Conservation (phyloP, 1,140 invertebrate species). For the Diploscapter pachys region DNA sequence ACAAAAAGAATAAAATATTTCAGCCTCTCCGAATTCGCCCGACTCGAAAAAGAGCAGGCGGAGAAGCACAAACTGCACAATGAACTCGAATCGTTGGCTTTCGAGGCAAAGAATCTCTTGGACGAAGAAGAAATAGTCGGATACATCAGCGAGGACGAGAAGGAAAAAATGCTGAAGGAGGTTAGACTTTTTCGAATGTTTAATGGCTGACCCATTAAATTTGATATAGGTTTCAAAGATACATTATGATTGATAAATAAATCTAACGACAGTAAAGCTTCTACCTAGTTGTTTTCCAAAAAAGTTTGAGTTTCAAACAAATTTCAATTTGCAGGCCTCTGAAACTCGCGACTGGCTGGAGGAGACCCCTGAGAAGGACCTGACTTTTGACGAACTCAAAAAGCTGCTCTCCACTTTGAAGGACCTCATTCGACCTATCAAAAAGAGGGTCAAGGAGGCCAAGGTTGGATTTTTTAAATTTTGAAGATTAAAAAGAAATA, state of each 20-base stretch:
- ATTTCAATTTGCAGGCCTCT: too few relatives aligned
- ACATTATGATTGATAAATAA: slow-evolving; percentile 24
- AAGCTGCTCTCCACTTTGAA: slow-evolving; percentile 37
- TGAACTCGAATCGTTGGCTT: slow-evolving; percentile 82
- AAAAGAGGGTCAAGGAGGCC: slow-evolving; percentile 41
- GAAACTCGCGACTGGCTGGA: slow-evolving; percentile 56
- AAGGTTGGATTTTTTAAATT: slow-evolving; percentile 32
- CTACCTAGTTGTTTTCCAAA: too few relatives aligned
- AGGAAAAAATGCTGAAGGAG: slow-evolving; percentile 69
- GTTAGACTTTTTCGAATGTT: slow-evolving; percentile 25
- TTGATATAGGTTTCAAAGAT: too few relatives aligned
- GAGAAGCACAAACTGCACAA: slow-evolving; percentile 68
- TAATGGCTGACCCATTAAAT: too few relatives aligned
- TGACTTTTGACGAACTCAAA: slow-evolving; percentile 41
- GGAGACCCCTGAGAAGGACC: slow-evolving; percentile 43
- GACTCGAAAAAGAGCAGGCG: slow-evolving; percentile 74
- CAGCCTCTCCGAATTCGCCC: not conserved
- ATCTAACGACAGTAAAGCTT: too few relatives aligned
- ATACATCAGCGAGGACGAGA: slow-evolving; percentile 74
- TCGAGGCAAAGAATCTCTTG: slow-evolving; percentile 81
- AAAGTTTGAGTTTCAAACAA: too few relatives aligned
- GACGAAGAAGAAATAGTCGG: slow-evolving; percentile 69
- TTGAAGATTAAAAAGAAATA: too few relatives aligned
- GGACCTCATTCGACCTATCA: slow-evolving; percentile 34
- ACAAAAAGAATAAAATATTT: not conserved